Percentiles rank a stretch among this genome's conserved stretches.
Evolutionary conservation across 2,113 vertebrate species (phyloP).

Genomic region (Sardina pilchardus): DNA sequence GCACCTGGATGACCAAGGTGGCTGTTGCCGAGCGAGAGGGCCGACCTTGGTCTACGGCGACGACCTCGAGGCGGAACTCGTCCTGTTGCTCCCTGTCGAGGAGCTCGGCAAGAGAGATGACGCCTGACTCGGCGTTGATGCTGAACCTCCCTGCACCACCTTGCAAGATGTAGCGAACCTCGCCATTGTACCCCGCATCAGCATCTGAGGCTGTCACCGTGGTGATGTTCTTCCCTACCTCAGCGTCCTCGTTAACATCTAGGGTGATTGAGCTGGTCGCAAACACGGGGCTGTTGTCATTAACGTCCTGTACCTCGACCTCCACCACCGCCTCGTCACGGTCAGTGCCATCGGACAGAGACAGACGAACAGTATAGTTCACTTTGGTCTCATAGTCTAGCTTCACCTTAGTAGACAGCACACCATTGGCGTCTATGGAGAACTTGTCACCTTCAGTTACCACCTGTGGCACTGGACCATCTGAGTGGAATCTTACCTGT

Average conservation of each 20-base stretch:
- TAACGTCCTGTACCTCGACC: constrained; percentile 70
- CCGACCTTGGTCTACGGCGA: constrained; percentile 74
- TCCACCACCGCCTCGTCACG: constrained; percentile 59
- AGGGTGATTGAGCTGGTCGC: background rate
- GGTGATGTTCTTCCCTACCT: constrained; percentile 41
- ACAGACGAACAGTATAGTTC: constrained; percentile 64
- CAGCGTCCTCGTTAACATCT: constrained; percentile 49
- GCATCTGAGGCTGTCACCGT: constrained; percentile 53
- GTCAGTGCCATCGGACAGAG: constrained; percentile 65
- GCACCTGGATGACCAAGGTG: constrained; percentile 54
- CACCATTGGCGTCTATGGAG: constrained; percentile 55
- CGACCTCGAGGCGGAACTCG: constrained; percentile 63
- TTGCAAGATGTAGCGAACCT: constrained; percentile 68
- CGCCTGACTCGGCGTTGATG: constrained; percentile 60
- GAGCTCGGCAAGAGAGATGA: constrained; percentile 54
- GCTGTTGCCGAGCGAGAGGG: constrained; percentile 54
- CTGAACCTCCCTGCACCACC: constrained; percentile 69
- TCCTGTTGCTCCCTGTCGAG: constrained; percentile 71
- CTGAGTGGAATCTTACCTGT: constrained; percentile 62
- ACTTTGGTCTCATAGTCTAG: constrained; percentile 69
- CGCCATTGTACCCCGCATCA: constrained; percentile 71
- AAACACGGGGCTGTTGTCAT: constrained; percentile 74
- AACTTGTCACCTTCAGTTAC: constrained; percentile 61
- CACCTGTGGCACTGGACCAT: constrained; percentile 54
- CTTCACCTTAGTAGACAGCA: constrained; percentile 57